Base-by-base conservation (phyloP, 1,140 invertebrate species). In the Andrena cerasifolii region DNA sequence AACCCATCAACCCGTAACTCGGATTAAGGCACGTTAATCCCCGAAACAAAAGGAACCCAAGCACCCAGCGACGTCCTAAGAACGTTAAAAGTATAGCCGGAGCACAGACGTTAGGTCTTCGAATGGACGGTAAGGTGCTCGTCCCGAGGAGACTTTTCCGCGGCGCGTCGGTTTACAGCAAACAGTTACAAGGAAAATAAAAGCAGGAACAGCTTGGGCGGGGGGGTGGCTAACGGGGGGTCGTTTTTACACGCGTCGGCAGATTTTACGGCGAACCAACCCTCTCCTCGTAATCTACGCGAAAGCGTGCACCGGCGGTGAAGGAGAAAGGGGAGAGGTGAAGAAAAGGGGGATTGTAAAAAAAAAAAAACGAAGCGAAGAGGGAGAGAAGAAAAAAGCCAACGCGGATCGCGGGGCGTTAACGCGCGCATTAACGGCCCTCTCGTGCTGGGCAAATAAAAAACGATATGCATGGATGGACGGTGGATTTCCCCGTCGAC, bases 191-290 rank as follows among this genome's bases (percentile, higher is more conserved):
- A 33, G 73, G 53, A 59, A 59, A 76, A 68, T 76, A 76, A 68
- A 75, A 67, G 36, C 62, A 26, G 53, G 73, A 75, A 75, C 21
- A 26, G 21, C 63, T 31, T 40, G 36, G 63, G 53, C 63, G 28
- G 53, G 36, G 63, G 53, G 73, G 28, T 68, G 68, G 49, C 73
- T n/a, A n/a, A n/a, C n/a, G n/a, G 62, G 51, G 51, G 31, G 36
- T 36, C 73, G 63, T 76, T 76, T 76, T 76, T 76, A 76, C 73
- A 68, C 73, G 65, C 67, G 73, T 76, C 54, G 73, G 78, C 74
- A 70, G 63, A 65, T 82, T 75, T 66, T 75, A 79, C 70, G 58
- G 70, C 71, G 77, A 54, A 54, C 51, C 61, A 43, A 51, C 67
- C 67, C 66, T 68, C 43, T 61, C 58, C 43, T 61, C 58, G 75